Base-by-base conservation (phyloP, 2,797 vertebrate genomes). In the Telmatherina bonti region DNA sequence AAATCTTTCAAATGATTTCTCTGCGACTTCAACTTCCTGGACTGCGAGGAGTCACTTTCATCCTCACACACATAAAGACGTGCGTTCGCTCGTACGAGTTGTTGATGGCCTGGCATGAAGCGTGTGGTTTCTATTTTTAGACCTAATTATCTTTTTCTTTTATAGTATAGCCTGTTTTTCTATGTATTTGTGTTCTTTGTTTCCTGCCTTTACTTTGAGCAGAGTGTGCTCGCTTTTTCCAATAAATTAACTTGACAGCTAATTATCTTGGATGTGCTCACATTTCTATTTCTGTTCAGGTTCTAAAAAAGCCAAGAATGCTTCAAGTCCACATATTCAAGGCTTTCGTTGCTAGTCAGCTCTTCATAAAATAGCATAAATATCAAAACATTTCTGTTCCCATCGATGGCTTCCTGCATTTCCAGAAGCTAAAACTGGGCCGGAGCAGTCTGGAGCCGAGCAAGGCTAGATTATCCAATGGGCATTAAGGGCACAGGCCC, bases 111-210 rank as follows among this genome's bases (percentile, higher is more conserved):
- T 80, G 82, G 29, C 55, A 60, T 72, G 59, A 85, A 74, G 6
- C 15, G 15, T 45, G 54, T 65, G 60, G 13, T 47, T 31, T 83
- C 76, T 82, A 86, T 84, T 82, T 87, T 81, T 71, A 81, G 61
- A 7, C 26, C 67, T 89, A 59, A 74, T 84, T 76, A 76, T 75
- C 38, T 49, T 18, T 26, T 61, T 67, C 47, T 79, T 62, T 71
- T 69, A 71, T 29, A 45, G 15, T 63, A 70, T 10, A 57, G 36
- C 49, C 60, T 59, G 18, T 69, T 69, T 78, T 47, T 55, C 16
- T 4, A 24, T 53, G 54, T 54, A 29, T 55, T 49, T 66, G 43
- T 62, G 29, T 4, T 36, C 33, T 65, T 65, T 82, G 41, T 64
- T 67, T 70, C 49, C 38, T 63, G 20, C 57, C 26, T 68, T 62